Conservation (phyloP, 1,140 invertebrate species). For the Acyrthosiphon pisum region DNA sequence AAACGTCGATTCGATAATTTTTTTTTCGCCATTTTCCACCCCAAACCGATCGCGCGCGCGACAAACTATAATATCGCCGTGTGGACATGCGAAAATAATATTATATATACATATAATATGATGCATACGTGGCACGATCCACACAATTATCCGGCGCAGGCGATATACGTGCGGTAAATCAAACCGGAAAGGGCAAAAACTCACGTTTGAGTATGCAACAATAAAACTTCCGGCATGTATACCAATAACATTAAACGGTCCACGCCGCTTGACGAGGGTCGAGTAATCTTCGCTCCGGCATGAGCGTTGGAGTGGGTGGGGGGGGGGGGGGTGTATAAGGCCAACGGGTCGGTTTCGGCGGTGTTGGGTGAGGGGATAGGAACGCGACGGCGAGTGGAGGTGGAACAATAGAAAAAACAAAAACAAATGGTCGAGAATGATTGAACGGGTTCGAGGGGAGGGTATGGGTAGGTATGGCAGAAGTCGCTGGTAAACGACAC, state of each 20-base stretch:
- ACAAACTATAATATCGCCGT: not conserved
- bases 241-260: conserved; percentile 15
- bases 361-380: not conserved
- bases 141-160: not conserved
- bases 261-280: conserved; percentile 6
- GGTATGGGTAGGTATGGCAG: not conserved
- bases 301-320: not conserved
- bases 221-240: conserved; percentile 8
- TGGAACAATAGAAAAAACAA: not conserved
- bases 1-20: not conserved
- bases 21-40: not conserved
- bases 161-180: not conserved
- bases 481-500: not conserved
- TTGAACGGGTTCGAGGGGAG: not conserved
- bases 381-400: not conserved
- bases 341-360: not conserved
- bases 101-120: not conserved
- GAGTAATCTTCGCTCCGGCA: not conserved
- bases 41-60: not conserved
- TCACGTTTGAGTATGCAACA: not conserved
- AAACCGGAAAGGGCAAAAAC: conserved; percentile 26
- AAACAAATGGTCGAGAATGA: not conserved
- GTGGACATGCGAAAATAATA: not conserved
- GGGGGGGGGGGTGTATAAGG: not conserved
- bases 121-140: not conserved